Conservation (phyloP, 1,140 invertebrate genomes). For the Drosophila sproati region DNA sequence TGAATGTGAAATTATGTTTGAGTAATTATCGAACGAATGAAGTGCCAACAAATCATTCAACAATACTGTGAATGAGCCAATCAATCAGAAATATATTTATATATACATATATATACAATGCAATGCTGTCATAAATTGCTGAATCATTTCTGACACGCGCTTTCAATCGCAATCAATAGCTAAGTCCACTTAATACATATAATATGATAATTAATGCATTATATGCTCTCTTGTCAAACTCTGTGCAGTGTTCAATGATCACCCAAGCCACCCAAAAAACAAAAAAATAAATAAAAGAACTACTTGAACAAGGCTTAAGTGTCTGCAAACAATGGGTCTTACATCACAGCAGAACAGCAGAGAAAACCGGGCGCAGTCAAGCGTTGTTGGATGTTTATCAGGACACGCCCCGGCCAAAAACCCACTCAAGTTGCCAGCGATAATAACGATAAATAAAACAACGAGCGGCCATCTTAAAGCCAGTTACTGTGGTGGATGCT, state of each 20-base stretch:
- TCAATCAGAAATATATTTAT: constrained; percentile 5
- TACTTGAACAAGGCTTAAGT: constrained; percentile 38
- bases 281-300: neutral
- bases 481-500: neutral
- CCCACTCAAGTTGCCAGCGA: constrained; percentile 45
- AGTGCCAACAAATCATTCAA: constrained; percentile 15
- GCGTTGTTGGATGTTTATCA: constrained; percentile 32
- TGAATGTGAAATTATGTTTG: neutral
- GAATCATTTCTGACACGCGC: neutral
- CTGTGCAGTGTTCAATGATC: constrained; percentile 12
- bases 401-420: constrained; percentile 41
- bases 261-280: too few species aligned
- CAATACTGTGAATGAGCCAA: constrained; percentile 4
- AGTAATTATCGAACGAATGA: constrained; percentile 9
- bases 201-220: constrained; percentile 31
- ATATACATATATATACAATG: neutral
- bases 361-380: neutral
- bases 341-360: constrained; percentile 19
- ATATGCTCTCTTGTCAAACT: neutral
- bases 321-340: constrained; percentile 50
- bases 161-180: neutral
- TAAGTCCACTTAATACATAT: constrained; percentile 1
- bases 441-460: constrained; percentile 55
- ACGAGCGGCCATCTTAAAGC: constrained; percentile 44
- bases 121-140: neutral